Conservation (phyloP, 2,113 vertebrate species). For the Thinocorus orbignyianus region DNA sequence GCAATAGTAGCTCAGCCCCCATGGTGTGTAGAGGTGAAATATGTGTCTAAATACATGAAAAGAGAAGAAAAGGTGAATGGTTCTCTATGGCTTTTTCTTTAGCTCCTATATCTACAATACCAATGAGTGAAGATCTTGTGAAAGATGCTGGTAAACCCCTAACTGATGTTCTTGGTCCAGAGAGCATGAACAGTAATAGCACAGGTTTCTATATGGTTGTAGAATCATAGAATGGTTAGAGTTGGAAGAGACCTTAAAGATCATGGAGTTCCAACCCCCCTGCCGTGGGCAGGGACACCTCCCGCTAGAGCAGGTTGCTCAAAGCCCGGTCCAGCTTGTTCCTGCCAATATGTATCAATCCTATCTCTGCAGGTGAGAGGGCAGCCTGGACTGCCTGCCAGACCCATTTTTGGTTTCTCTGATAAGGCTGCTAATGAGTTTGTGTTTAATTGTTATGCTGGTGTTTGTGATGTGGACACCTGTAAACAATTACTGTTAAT, state of each 20-base stretch:
- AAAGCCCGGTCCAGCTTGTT: too few species aligned
- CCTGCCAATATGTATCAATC: background rate
- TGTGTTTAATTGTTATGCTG: background rate
- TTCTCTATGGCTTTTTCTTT: background rate
- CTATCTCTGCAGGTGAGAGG: background rate
- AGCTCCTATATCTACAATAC: background rate
- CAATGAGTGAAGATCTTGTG: background rate
- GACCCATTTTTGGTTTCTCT: background rate
- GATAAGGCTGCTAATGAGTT: background rate
- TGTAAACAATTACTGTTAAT: background rate
- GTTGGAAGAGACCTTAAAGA: too few species aligned
- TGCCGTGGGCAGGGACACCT: too few species aligned
- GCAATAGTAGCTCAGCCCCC: background rate
- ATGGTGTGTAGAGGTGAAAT: background rate
- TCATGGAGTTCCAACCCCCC: too few species aligned
- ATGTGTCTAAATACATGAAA: background rate
- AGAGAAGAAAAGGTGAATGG: background rate
- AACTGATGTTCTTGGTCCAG: accelerated
- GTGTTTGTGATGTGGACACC: background rate
- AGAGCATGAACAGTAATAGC: background rate
- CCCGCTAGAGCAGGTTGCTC: too few species aligned
- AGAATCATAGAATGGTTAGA: too few species aligned
- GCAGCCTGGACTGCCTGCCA: background rate
- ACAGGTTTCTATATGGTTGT: background rate
- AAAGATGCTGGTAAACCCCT: background rate